Base-by-base conservation (phyloP, 2,888 invertebrate species). In the Teleiodes luculella region DNA sequence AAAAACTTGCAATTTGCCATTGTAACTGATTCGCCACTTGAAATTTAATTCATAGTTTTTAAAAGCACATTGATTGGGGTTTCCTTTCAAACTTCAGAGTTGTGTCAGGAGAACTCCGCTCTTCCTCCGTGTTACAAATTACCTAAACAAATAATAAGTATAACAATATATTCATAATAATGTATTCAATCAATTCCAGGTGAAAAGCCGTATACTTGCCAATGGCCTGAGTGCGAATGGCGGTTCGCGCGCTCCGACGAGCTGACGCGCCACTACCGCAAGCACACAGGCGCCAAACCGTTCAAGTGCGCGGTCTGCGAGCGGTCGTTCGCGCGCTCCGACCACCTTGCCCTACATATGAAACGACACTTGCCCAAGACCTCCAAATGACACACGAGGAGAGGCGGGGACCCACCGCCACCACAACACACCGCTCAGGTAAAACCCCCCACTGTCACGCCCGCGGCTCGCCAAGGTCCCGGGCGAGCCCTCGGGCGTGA, bases 151-250 rank as follows among this genome's bases (percentile, higher is more conserved):
- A n/a, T n/a, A n/a, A n/a, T n/a, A n/a, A n/a, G n/a, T n/a, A n/a
- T n/a, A 24, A 24, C 24, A 24, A 4, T 3, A 24, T 24, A 3
- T 4, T 24, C 6, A 4, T 24, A 24, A 4, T 20, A 18, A 41
- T 2, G 11, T 10, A 11, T 10, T 1, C 11, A 18, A 16, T 14
- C 2, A 48, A n/a, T 50, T 50, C n/a, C 91, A 97, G 98, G 98
- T 68, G 98, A 98, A 86, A 98, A 98, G 87, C 98, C 98, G 63
- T 98, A 98, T 90, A 96, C 97, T 78, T 98, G 98, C 89, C 97
- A 97, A 79, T 98, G 98, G 98, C 97, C 97, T 47, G 98, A 98
- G 76, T 98, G 98, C 89, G 97, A 97, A 78, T 98, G 98, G 98
- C 92, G 98, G 74, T 98, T 98, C 83, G 98, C 98, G 55, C 92